Evolutionary conservation across 2,797 vertebrate genomes (phyloP), one percentile per base, ranked within the genome.

Genomic region (Gambelia wislizenii): DNA sequence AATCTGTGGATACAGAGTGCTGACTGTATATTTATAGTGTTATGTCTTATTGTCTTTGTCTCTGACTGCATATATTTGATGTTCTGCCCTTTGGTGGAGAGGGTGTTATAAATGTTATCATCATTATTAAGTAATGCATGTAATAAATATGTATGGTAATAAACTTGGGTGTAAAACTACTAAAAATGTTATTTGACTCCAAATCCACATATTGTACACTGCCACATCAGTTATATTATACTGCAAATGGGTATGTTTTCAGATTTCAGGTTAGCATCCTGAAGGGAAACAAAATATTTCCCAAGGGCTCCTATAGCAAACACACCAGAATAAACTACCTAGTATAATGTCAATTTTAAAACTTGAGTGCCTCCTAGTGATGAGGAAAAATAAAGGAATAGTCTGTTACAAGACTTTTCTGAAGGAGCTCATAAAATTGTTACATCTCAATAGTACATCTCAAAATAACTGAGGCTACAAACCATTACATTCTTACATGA

Each of bases 311-410:
- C 12, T 64, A 74, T 85, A 54, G 42, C n/a, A 74, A 54, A 33
- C 13, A 27, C 10, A 61, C 22, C 30, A 77, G 22, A 86, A n/a
- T 52, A 16, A 87, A 61, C 1, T 39, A 25, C 33, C 39, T 39
- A 44, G 13, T 52, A 4, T 27, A 83, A 52, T 79, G 20, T 79
- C 54, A 42, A 61, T 84, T 76, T 81, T 81, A 85, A 67, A 89
- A 54, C 56, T 36, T 64, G 39, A 79, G 36, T 56, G 76, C 44
- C 80, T 67, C 81, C 88, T 81, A 84, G 54, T 84, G 85, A 67
- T 49, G 76, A 42, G 1, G 20, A 85, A n/a, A 61, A 30, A 44
- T 22, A 47, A 3, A 85, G 1, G 39, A 64, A 3, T 9, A 67
- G 36, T 56, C 13, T 72, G 64, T 36, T n/a, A 3, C 1, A 61